Conservation (phyloP, 2,113 vertebrate genomes). For the Nibea albiflora region DNA sequence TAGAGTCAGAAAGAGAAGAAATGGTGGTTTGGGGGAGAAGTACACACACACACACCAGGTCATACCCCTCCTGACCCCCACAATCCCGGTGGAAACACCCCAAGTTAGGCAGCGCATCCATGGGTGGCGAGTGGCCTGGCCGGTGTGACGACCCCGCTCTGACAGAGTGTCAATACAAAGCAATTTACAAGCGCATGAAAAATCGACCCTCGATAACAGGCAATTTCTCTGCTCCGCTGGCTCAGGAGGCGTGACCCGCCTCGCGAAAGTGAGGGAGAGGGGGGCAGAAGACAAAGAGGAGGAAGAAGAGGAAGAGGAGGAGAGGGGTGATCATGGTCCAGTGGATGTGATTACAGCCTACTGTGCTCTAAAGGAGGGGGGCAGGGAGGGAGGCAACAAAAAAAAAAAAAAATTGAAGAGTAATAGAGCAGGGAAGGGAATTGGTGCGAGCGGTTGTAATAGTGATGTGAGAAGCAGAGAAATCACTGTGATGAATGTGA, state of each 20-base stretch:
- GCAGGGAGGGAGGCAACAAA: neutral
- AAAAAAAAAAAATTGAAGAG: conserved; percentile 41
- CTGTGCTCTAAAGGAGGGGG: conserved; percentile 41
- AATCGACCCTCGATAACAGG: conserved; percentile 95
- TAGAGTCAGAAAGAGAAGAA: conserved; percentile 16
- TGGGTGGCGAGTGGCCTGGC: conserved; percentile 79
- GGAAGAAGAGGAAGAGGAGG: conserved; percentile 71
- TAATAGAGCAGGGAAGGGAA: conserved; percentile 59
- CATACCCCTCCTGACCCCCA: conserved; percentile 50
- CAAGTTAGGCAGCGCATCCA: conserved; percentile 46
- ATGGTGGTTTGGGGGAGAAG: conserved; percentile 26
- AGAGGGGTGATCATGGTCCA: conserved; percentile 71
- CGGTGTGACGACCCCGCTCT: conserved; percentile 89
- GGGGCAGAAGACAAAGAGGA: conserved; percentile 36
- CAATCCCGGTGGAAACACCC: conserved; percentile 69
- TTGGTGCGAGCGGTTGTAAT: conserved; percentile 53
- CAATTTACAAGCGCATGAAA: conserved; percentile 95
- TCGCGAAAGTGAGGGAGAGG: conserved; percentile 42
- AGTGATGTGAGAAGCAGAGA: conserved; percentile 47
- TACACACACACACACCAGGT: neutral
- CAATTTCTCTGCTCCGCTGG: conserved; percentile 93
- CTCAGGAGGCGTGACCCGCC: conserved; percentile 79
- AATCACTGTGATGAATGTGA: conserved; percentile 55
- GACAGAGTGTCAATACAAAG: conserved; percentile 97
- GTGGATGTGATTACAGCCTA: conserved; percentile 75